Conservation (phyloP, 2,888 invertebrate species). For the Habrosyne pyritoides region DNA sequence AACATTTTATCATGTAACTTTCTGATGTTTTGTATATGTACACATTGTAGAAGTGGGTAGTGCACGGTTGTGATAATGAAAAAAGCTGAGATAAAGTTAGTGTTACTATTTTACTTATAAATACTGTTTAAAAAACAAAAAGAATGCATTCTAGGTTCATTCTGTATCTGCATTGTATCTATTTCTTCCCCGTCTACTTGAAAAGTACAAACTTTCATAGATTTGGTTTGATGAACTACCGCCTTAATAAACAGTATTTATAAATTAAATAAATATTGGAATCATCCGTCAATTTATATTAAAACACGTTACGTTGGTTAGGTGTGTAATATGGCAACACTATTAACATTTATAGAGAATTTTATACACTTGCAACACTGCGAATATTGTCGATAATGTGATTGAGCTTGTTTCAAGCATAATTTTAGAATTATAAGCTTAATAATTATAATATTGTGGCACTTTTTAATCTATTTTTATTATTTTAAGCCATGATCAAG, state of each 20-base stretch:
- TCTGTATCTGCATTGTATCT: background rate
- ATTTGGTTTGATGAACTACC: background rate
- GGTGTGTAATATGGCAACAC: conserved; percentile 44
- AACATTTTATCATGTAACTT: background rate
- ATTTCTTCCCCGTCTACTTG: background rate
- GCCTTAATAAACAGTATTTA: background rate
- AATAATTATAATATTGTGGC: conserved; percentile 43
- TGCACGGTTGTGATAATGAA: conserved; percentile 50
- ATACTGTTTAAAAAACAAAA: conserved; percentile 8
- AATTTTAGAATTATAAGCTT: conserved; percentile 29
- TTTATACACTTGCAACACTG: conserved; percentile 53
- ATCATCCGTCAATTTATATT: conserved; percentile 49
- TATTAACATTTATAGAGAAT: conserved; percentile 32
- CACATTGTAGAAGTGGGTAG: conserved; percentile 29
- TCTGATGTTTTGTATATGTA: background rate
- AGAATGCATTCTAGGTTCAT: too few species aligned
- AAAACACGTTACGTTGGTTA: conserved; percentile 22
- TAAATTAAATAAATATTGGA: background rate
- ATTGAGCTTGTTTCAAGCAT: conserved; percentile 59
- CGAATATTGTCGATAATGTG: conserved; percentile 46
- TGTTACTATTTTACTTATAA: conserved; percentile 28
- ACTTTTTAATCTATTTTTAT: conserved; percentile 42
- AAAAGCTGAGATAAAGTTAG: conserved; percentile 25
- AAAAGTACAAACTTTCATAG: background rate
- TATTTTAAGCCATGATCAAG: conserved; percentile 36